Percentiles rank a stretch among this genome's conserved stretches.
Conservation (phyloP, 2,888 invertebrate species). For the Dasysyrphus tricinctus region DNA sequence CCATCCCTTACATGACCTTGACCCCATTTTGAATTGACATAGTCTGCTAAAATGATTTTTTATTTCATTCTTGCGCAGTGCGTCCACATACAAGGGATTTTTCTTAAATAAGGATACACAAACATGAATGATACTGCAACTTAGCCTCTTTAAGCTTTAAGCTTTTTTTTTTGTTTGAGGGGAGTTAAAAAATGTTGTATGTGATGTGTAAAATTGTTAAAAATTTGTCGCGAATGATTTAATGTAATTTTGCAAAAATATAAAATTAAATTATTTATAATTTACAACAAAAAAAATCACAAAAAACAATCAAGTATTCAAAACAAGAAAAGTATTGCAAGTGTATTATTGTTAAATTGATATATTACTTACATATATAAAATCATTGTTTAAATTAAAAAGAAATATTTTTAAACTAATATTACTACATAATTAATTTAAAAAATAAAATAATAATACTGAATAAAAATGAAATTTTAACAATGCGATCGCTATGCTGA, state of each 20-base stretch:
- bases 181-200: background rate
- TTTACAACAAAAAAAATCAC: slow-evolving; percentile 4
- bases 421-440: slow-evolving; percentile 21
- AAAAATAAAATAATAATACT: slow-evolving; percentile 12
- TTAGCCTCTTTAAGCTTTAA: background rate
- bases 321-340: slow-evolving; percentile 55
- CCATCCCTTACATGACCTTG: slow-evolving; percentile 63
- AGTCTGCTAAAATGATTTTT: slow-evolving; percentile 24
- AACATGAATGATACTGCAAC: background rate
- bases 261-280: slow-evolving; percentile 3
- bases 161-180: background rate
- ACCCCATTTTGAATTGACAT: slow-evolving; percentile 62
- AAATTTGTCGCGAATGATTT: background rate
- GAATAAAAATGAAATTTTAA: slow-evolving; percentile 34
- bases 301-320: slow-evolving; percentile 19
- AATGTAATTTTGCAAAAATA: background rate
- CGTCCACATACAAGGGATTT: background rate
- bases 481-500: slow-evolving; percentile 74
- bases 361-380: slow-evolving; percentile 36
- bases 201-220: slow-evolving; percentile 4
- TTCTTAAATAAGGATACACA: slow-evolving; percentile 21
- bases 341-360: slow-evolving; percentile 71
- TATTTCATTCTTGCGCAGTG: slow-evolving; percentile 60
- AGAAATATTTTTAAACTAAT: slow-evolving; percentile 26
- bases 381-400: slow-evolving; percentile 45